Percentiles rank a stretch among this genome's conserved stretches.
Conservation (phyloP, 2,888 invertebrate species). For the Troilus luridus region DNA sequence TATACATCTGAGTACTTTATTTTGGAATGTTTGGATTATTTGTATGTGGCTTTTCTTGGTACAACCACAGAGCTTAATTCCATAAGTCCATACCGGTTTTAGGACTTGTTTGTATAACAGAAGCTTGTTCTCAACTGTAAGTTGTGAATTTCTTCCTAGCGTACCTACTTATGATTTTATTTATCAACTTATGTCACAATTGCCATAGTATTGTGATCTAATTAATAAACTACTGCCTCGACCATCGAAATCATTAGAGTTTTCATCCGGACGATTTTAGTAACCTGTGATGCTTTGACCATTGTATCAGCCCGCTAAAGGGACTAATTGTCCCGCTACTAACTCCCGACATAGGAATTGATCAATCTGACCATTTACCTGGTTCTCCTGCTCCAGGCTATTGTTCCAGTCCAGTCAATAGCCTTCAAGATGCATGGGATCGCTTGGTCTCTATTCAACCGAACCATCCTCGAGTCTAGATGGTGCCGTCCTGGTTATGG, state of each 20-base stretch:
- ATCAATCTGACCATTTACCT: conserved; percentile 19
- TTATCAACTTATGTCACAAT: too few species aligned
- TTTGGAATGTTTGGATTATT: too few species aligned
- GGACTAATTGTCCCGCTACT: background rate
- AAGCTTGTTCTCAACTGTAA: too few species aligned
- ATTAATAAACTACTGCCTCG: background rate
- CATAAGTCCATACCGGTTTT: too few species aligned
- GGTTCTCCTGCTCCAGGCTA: background rate
- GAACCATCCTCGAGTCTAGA: background rate
- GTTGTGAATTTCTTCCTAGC: too few species aligned
- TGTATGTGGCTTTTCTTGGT: too few species aligned
- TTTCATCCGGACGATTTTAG: background rate
- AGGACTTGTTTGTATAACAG: too few species aligned
- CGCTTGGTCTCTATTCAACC: background rate
- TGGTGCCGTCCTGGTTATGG: background rate
- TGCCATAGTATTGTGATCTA: background rate
- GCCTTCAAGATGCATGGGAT: background rate
- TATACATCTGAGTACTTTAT: too few species aligned
- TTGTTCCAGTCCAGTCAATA: background rate
- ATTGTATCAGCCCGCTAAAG: background rate
- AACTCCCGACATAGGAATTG: background rate
- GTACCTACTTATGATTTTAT: too few species aligned
- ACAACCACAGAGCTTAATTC: too few species aligned
- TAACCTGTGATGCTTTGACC: background rate
- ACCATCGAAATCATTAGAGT: background rate